Conservation (phyloP, 2,888 invertebrate genomes). For the Acleris sparsana region DNA sequence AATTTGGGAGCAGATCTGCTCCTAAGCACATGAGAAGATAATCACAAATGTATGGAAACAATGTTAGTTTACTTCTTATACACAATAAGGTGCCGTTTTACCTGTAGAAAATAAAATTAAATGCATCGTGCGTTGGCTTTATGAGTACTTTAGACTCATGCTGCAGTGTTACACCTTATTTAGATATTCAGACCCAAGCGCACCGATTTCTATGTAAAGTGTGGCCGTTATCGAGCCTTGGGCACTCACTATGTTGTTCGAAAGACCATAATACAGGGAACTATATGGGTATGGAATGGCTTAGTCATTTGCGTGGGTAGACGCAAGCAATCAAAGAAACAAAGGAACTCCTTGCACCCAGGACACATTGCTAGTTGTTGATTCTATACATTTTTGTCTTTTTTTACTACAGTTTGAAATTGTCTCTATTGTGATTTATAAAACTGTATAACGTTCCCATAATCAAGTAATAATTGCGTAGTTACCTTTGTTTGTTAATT, state of each 20-base stretch:
- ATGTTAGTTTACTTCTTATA: too few relatives aligned
- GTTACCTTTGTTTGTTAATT: constrained; percentile 4
- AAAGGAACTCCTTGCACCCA: constrained; percentile 13
- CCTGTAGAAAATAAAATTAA: not conserved
- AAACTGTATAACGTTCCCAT: constrained; percentile 10
- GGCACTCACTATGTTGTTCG: too few relatives aligned
- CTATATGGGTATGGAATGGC: constrained; percentile 11
- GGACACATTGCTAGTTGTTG: constrained; percentile 13
- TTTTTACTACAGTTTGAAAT: constrained; percentile 4
- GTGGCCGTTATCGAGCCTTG: too few relatives aligned
- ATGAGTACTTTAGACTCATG: too few relatives aligned
- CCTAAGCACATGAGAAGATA: too few relatives aligned
- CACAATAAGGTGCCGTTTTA: too few relatives aligned
- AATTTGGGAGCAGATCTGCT: too few relatives aligned
- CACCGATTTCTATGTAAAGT: too few relatives aligned
- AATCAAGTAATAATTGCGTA: not conserved
- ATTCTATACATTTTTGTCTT: constrained; percentile 2
- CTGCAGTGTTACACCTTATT: too few relatives aligned
- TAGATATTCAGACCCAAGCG: too few relatives aligned
- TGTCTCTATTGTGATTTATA: not conserved
- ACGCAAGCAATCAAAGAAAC: constrained; percentile 1
- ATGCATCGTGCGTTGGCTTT: not conserved
- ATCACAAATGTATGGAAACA: not conserved
- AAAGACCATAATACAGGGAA: not conserved
- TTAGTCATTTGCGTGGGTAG: constrained; percentile 29